A percentile compares a stretch with the other conserved stretches of the same genome.
phyloP scores from a whole-genome alignment of 2,797 vertebrate genomes.

The Lutjanus argentimaculatus region DNA sequence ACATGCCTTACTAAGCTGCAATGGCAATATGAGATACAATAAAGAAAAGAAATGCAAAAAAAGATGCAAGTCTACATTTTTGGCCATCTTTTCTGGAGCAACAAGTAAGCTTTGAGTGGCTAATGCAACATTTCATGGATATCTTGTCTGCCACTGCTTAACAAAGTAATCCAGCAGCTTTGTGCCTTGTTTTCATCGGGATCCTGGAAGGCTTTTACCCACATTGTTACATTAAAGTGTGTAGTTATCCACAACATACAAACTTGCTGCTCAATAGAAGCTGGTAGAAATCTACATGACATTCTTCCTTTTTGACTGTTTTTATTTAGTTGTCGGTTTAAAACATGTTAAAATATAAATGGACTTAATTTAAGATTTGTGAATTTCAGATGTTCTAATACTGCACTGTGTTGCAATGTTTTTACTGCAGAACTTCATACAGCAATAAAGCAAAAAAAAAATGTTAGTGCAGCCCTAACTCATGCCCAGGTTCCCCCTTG shows the following conservation, averaged over 20 bases:
- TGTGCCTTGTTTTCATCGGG: background rate
- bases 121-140: background rate
- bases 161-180: background rate
- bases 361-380: background rate
- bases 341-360: background rate
- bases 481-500: background rate
- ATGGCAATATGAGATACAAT: background rate
- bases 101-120: background rate
- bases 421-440: background rate
- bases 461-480: background rate
- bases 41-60: background rate
- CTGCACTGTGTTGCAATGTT: background rate
- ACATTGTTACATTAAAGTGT: background rate
- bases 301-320: background rate
- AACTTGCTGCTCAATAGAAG: background rate
- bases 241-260: background rate
- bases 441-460: background rate
- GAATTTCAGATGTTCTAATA: background rate
- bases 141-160: background rate
- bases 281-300: background rate
- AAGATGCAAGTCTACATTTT: background rate
- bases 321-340: background rate
- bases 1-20: background rate
- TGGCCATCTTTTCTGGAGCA: background rate
- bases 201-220: background rate